A percentile compares a stretch with the other conserved stretches of the same genome.
phyloP scores from a whole-genome alignment of 2,797 vertebrate genomes.

The Muraenolepis orangiensis region DNA sequence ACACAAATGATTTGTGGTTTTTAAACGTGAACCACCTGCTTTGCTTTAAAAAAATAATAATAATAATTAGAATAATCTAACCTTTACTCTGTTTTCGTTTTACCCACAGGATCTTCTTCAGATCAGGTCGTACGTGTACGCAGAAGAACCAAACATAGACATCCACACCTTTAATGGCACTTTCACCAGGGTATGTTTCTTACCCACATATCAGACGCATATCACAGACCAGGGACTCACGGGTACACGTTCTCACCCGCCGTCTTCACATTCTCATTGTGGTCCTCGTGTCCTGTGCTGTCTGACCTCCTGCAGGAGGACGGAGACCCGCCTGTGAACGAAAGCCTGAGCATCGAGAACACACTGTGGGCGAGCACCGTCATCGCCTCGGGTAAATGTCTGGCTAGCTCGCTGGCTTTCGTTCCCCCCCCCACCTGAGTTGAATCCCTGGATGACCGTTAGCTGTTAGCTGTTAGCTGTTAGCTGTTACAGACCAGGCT shows the following conservation, averaged over 20 bases:
- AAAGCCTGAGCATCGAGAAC: slow-evolving; percentile 97
- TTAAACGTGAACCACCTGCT: neutral
- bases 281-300: neutral
- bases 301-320: slow-evolving; percentile 79
- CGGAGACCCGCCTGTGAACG: slow-evolving; percentile 91
- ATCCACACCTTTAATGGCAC: slow-evolving; percentile 98
- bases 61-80: too few species aligned
- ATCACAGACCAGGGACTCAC: neutral
- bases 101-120: slow-evolving; percentile 89
- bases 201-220: neutral
- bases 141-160: slow-evolving; percentile 95
- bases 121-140: slow-evolving; percentile 89
- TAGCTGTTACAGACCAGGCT: slow-evolving; percentile 2
- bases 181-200: slow-evolving; percentile 87
- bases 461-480: neutral
- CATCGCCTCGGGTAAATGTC: slow-evolving; percentile 88
- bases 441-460: neutral
- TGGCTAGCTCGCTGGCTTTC: neutral
- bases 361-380: slow-evolving; percentile 98
- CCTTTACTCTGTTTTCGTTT: neutral
- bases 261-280: neutral
- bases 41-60: neutral
- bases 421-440: slow-evolving; percentile 16
- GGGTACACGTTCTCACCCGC: neutral
- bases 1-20: neutral